Evolutionary conservation across 1,140 invertebrate genomes (phyloP), one percentile per base, ranked within the genome.

Genomic region (Sycophila sp.): DNA sequence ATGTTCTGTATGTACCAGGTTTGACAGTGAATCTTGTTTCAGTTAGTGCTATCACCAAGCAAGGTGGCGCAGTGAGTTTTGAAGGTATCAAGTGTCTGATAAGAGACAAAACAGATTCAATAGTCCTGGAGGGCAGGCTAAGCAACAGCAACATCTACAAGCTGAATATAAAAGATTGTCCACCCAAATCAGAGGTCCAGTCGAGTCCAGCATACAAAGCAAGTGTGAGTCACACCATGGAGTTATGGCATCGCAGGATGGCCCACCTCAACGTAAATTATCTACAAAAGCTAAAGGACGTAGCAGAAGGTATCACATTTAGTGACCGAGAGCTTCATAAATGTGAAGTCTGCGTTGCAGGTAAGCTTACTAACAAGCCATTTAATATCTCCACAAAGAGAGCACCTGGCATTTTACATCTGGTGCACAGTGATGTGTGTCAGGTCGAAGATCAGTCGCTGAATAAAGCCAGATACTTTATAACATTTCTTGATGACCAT

Each of bases 401-500:
- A 40, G 38, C 38, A 40, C 11, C 38, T 15, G 38, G 38, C 0
- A 4, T 40, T 2, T 5, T 40, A 0, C 38, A 40, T 11, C 13
- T 40, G 8, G 15, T 40, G 38, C 38, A 84, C 70, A 75, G 76
- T 51, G 81, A 85, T 56, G 55, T 86, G n/a, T 84, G 83, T 42
- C 78, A 77, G 1, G 82, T 84, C 75, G 36, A 76, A 34, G 40
- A 45, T 47, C 58, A 15, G 7, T 77, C 82, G 2, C 60, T 78
- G n/a, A 75, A 76, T 34, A 80, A 79, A 24, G 71, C 78, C 3
- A 80, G 66, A 78, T 77, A 2, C 5, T 40, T n/a, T 15, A 13
- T 40, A 40, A 40, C 38, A 2, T 40, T n/a, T 15, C 11, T 40
- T 42, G 80, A 85, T 71, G 80, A 85, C 73, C 80, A 73, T 66